Conservation (phyloP, 2,888 invertebrate species). For the Rutpela maculata region DNA sequence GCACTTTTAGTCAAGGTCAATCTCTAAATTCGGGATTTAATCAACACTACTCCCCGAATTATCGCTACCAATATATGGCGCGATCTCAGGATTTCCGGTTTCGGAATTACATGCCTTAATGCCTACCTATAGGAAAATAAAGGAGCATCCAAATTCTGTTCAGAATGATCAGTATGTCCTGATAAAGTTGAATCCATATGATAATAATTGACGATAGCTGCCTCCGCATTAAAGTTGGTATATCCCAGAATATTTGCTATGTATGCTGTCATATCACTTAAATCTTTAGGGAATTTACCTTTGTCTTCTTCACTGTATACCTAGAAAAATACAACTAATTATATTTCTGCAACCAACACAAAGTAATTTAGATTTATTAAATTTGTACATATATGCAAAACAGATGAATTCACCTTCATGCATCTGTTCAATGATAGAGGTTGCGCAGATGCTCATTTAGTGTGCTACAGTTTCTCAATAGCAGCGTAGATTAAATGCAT, state of each 20-base stretch:
- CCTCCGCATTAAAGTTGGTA: constrained; percentile 85
- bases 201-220: constrained; percentile 97
- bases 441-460: too few species aligned
- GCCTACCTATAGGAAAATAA: constrained; percentile 91
- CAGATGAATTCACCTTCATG: too few species aligned
- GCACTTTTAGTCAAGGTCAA: too few species aligned
- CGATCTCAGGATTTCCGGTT: too few species aligned
- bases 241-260: constrained; percentile 80
- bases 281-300: constrained; percentile 84
- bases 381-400: too few species aligned
- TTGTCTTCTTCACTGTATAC: constrained; percentile 83
- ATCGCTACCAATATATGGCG: too few species aligned
- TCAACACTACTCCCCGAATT: too few species aligned
- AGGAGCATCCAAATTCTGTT: constrained; percentile 89
- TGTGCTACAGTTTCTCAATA: too few species aligned
- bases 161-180: constrained; percentile 97
- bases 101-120: background rate
- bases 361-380: too few species aligned
- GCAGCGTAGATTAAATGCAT: too few species aligned
- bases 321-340: constrained; percentile 68
- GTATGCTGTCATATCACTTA: constrained; percentile 79
- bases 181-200: constrained; percentile 93
- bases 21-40: too few species aligned
- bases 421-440: too few species aligned
- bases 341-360: background rate